Evolutionary conservation across 64 coral and sea anemone species (phyloP).

Genomic region (Anthopleura sola): DNA sequence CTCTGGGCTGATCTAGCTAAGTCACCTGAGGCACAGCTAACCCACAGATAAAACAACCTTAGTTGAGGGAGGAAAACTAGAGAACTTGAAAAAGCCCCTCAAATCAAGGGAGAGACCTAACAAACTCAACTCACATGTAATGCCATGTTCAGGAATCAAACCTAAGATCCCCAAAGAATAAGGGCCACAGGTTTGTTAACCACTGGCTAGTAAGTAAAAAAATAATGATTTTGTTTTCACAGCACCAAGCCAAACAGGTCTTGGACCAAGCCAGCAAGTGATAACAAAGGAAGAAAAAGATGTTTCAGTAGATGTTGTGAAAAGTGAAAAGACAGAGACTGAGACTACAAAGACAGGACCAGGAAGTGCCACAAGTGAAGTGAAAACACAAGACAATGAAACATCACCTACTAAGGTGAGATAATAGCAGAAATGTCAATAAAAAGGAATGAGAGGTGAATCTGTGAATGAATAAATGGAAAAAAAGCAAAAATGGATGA

Average conservation of each 20-base stretch:
- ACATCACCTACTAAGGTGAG: background rate
- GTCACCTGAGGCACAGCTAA: no score
- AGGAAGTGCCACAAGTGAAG: background rate
- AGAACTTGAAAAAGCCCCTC: no score
- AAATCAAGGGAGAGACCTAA: no score
- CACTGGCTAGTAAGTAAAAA: no score
- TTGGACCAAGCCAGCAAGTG: conserved; percentile 68
- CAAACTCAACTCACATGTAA: no score
- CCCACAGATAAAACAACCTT: no score
- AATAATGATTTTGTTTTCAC: background rate
- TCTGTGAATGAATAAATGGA: background rate
- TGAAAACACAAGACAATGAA: background rate
- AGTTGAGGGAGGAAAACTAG: no score
- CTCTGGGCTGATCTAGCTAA: no score
- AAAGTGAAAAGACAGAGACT: background rate
- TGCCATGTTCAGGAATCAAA: no score
- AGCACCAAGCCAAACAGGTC: conserved; percentile 21
- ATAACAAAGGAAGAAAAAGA: conserved; percentile 65
- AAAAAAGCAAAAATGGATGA: no score
- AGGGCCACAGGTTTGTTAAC: no score
- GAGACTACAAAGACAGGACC: background rate
- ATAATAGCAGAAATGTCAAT: background rate
- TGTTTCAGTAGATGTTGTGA: conserved; percentile 33
- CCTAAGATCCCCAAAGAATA: no score
- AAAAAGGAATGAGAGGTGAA: background rate